Evolutionary conservation across 2,797 vertebrate species (phyloP).

Genomic region (Danio aesculapii): DNA sequence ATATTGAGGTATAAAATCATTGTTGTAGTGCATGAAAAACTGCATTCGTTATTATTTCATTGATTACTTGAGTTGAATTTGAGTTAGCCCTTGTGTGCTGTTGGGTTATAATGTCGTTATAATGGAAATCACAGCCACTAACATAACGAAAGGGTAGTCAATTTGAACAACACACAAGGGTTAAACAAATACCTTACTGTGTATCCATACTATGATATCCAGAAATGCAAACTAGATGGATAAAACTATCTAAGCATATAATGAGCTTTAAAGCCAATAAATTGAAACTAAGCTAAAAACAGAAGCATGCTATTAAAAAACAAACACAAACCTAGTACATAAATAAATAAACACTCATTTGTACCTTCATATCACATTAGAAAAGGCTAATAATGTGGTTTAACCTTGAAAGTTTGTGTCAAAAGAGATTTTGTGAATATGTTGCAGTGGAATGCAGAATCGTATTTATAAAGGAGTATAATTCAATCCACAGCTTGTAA

Average conservation of each 20-base stretch:
- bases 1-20: too few species aligned
- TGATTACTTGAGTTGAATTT: not conserved
- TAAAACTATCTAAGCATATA: too few species aligned
- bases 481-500: not conserved
- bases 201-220: not conserved
- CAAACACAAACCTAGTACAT: not conserved
- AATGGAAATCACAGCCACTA: too few species aligned
- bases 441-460: not conserved
- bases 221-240: not conserved
- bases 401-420: not conserved
- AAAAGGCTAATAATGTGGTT: too few species aligned
- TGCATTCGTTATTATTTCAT: not conserved
- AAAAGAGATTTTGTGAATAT: not conserved
- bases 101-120: too few species aligned
- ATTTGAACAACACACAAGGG: too few species aligned
- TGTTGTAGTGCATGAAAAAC: not conserved
- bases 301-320: not conserved
- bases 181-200: not conserved
- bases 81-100: too few species aligned
- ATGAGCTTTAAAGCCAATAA: not conserved
- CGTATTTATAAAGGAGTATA: constrained; percentile 6
- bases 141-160: too few species aligned
- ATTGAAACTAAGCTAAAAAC: not conserved
- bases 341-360: not conserved
- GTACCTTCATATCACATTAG: not conserved